These are phyloP conservation scores for Latrodectus geometricus DNA, from an alignment of 1,140 invertebrate species.

Conservation along the genomic window DNA sequence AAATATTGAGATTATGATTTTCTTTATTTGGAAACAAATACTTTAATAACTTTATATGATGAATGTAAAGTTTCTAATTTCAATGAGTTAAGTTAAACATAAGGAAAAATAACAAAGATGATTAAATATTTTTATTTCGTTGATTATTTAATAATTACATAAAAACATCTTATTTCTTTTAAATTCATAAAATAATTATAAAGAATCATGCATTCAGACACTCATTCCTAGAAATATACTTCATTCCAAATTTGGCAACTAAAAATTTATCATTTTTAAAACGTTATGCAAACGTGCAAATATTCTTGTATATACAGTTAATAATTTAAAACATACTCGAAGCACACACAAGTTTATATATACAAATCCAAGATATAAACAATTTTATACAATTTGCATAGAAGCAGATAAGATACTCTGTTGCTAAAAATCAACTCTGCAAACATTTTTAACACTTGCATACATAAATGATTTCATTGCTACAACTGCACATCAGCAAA, in stretches of 20 bases:
- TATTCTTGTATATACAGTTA: constrained; percentile 42
- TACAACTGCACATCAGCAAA: no score
- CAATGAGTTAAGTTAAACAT: no score
- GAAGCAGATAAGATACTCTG: no score
- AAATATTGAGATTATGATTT: no score
- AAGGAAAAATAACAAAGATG: background rate
- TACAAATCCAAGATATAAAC: background rate
- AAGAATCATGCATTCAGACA: constrained; percentile 57
- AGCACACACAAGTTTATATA: constrained; percentile 35
- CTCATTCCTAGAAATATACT: constrained; percentile 60
- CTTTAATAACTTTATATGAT: no score
- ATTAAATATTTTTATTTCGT: constrained; percentile 48
- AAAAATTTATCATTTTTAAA: constrained; percentile 31
- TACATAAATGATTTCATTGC: no score
- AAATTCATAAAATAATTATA: constrained; percentile 60
- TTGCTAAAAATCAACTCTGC: no score
- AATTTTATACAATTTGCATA: no score
- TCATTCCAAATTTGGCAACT: constrained; percentile 51
- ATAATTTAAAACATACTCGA: constrained; percentile 46
- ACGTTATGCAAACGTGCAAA: constrained; percentile 58
- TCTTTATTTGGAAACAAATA: no score
- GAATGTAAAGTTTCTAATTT: no score
- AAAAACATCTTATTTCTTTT: constrained; percentile 44
- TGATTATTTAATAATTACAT: constrained; percentile 53
- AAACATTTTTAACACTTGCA: no score